Evolutionary conservation across 2,113 vertebrate genomes (phyloP).

Genomic region (Pycnonotus jocosus): DNA sequence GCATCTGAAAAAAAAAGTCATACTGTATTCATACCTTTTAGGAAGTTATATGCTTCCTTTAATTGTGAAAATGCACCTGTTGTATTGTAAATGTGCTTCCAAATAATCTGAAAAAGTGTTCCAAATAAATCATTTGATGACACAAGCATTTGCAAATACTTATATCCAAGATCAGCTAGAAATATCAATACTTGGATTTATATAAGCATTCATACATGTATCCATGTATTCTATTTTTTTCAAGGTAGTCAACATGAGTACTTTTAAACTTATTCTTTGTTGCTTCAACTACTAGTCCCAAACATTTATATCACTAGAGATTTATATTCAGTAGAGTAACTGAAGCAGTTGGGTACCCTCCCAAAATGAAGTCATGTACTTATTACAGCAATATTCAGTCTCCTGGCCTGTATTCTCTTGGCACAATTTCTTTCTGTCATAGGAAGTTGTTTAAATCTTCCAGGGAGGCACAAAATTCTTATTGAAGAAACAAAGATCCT

Average conservation of each 20-base stretch:
- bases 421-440: background rate
- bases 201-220: background rate
- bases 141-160: background rate
- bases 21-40: background rate
- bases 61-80: background rate
- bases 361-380: background rate
- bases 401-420: background rate
- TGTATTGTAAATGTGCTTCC: background rate
- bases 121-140: background rate
- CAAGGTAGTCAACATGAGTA: background rate
- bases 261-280: background rate
- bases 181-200: background rate
- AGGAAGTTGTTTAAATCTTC: background rate
- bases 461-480: background rate
- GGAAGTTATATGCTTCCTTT: background rate
- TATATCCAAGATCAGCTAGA: background rate
- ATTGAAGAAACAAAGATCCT: background rate
- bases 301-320: background rate
- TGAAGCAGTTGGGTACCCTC: background rate
- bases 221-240: background rate
- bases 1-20: background rate
- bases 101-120: background rate
- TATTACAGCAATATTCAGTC: background rate
- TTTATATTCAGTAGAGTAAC: background rate
- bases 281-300: background rate